Base-by-base conservation (phyloP, 35 echinoderm and acorn worm genomes). In the Patiria miniata region DNA sequence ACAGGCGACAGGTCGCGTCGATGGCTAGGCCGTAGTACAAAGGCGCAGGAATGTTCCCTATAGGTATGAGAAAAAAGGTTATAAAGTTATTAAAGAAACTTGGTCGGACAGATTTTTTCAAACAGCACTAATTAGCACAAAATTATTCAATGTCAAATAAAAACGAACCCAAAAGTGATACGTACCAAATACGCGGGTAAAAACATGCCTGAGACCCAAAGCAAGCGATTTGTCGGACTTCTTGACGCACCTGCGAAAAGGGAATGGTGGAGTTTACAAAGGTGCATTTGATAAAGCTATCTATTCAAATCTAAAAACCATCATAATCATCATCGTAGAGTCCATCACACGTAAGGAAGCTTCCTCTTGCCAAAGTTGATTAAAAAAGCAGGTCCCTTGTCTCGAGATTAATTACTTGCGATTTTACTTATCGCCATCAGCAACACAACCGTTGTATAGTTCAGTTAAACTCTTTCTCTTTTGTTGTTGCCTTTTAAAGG, bases 41-140 rank as follows among this genome's bases (percentile, higher is more conserved):
- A 0, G 94, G 94, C 39, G 90, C 90, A 18, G 94, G 94, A 7
- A 97, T 93, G 36, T 80, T 69, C 33, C 94, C 94, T 97, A 68
- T 53, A 60, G 52, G 29, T 73, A 3, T 16, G 28, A 21, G 58
- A 61, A 9, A 73, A 30, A 73, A 21, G 77, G 30, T 33, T 39
- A 39, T 1, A 42, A 10, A 15, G 37, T 61, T 5, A 69, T 60
- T 16, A 55, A 52, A 2, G 19, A 33, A 83, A 81, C 39, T 76
- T 10, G 21, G 68, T 76, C 26, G 1, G 26, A n/a, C 10, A 14
- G 68, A 76, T 10, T 15, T 21, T 32, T 28, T 76, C 26, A 76
- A 76, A 10, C 26, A 76, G 21, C 57, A 60, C 18, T 19, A 17
- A 17, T 17, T 60, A 19, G 17, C 18, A 17, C 18, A 60, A 60